Evolutionary conservation across 1,140 invertebrate genomes (phyloP).

Genomic region (Danaus plexippus): DNA sequence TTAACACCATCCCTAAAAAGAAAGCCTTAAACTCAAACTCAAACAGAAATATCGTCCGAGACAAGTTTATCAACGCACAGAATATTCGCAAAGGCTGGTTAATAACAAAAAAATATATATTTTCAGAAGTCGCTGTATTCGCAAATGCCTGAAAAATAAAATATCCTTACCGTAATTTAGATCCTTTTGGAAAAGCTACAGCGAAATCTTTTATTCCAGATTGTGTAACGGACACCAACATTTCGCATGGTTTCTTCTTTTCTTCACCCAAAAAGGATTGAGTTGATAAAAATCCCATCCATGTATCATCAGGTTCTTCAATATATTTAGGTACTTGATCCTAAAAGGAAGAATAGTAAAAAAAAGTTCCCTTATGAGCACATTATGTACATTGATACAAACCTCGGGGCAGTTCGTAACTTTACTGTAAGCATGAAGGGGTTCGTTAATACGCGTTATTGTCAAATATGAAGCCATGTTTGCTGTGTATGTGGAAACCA

Average conservation of each 20-base stretch:
- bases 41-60: background rate
- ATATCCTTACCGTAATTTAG: constrained; percentile 40
- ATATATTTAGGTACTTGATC: background rate
- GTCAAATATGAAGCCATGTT: constrained; percentile 97
- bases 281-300: constrained; percentile 14
- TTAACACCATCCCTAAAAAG: constrained; percentile 87
- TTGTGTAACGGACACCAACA: constrained; percentile 27
- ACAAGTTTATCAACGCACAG: no score
- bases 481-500: constrained; percentile 97
- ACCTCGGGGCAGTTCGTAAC: constrained; percentile 49
- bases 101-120: no score
- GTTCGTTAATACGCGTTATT: constrained; percentile 91
- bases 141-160: constrained; percentile 18
- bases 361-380: no score
- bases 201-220: constrained; percentile 50
- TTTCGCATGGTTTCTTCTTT: constrained; percentile 26
- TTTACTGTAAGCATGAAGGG: constrained; percentile 52
- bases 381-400: constrained; percentile 5
- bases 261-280: constrained; percentile 6
- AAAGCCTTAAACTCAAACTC: constrained; percentile 5
- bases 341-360: background rate
- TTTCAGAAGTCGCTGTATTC: constrained; percentile 9
- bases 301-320: constrained; percentile 11
- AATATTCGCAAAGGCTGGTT: no score
- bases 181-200: constrained; percentile 53